Conservation (phyloP, 2,113 vertebrate species). For the Nesoenas mayeri region DNA sequence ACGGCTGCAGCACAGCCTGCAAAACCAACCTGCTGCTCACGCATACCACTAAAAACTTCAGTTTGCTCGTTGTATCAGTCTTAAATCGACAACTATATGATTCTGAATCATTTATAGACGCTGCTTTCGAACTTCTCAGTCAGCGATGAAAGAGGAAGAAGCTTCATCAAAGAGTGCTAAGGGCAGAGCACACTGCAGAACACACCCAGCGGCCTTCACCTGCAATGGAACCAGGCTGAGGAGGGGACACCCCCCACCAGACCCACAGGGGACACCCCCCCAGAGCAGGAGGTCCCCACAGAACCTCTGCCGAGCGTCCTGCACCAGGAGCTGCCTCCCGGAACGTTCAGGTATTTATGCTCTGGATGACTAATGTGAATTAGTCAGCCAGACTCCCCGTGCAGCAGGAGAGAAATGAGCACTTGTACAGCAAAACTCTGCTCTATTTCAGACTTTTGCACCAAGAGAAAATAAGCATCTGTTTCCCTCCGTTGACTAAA, state of each 20-base stretch:
- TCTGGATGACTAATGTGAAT: not conserved
- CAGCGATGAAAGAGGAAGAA: not conserved
- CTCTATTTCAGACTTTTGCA: not conserved
- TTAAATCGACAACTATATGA: fast-evolving
- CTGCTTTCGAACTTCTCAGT: not conserved
- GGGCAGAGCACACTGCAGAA: fast-evolving
- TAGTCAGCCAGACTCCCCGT: not conserved
- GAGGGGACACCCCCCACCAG: too few relatives aligned
- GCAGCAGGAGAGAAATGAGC: not conserved
- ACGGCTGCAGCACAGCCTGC: not conserved
- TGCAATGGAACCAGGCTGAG: fast-evolving
- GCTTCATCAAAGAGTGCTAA: not conserved
- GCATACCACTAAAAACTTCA: fast-evolving
- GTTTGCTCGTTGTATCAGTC: fast-evolving
- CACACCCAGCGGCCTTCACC: fast-evolving
- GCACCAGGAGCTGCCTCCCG: not conserved
- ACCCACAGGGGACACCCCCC: too few relatives aligned
- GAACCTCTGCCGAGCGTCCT: not conserved
- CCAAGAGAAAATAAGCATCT: not conserved
- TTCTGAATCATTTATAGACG: not conserved
- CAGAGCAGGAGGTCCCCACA: not conserved
- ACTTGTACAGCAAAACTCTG: not conserved
- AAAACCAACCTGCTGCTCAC: not conserved
- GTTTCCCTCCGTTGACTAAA: not conserved
- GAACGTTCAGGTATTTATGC: not conserved